A percentile compares a stretch with the other conserved stretches of the same genome.
Conservation (phyloP, 2,888 invertebrate genomes). For the Nesidiocoris tenuis region DNA sequence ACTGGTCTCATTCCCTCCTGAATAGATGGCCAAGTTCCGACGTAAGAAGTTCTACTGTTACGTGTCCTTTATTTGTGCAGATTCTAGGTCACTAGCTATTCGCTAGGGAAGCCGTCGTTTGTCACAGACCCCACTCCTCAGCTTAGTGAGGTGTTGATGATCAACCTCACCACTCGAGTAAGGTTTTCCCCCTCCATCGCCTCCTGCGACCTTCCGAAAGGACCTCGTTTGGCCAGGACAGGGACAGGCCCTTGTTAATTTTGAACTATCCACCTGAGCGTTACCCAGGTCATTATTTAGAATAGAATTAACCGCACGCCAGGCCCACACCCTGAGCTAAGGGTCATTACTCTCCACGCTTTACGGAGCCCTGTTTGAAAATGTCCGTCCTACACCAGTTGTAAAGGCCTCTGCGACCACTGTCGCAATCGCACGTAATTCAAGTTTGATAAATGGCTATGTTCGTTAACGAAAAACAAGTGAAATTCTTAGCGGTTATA, state of each 20-base stretch:
- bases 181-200: background rate
- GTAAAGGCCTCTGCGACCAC: background rate
- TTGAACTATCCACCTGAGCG: conserved; percentile 25
- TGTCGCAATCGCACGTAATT: background rate
- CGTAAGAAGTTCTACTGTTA: too few relatives aligned
- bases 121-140: background rate
- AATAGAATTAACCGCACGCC: conserved; percentile 28
- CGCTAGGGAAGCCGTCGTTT: background rate
- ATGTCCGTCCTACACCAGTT: background rate
- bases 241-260: conserved; percentile 32
- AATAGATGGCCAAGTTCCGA: too few relatives aligned
- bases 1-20: too few relatives aligned
- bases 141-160: background rate
- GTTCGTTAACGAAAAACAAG: too few relatives aligned
- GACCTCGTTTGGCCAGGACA: conserved; percentile 15
- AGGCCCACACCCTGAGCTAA: background rate
- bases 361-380: background rate
- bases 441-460: too few relatives aligned
- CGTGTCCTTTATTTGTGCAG: background rate
- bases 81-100: background rate
- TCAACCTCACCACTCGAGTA: background rate
- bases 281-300: conserved; percentile 20
- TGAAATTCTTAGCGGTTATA: too few relatives aligned
- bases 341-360: background rate
- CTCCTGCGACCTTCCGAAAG: background rate